Percentiles rank a stretch among this genome's conserved stretches.
These are phyloP conservation scores for Suillia variegata DNA, from an alignment of 2,888 invertebrate species.

Conservation along the genomic window DNA sequence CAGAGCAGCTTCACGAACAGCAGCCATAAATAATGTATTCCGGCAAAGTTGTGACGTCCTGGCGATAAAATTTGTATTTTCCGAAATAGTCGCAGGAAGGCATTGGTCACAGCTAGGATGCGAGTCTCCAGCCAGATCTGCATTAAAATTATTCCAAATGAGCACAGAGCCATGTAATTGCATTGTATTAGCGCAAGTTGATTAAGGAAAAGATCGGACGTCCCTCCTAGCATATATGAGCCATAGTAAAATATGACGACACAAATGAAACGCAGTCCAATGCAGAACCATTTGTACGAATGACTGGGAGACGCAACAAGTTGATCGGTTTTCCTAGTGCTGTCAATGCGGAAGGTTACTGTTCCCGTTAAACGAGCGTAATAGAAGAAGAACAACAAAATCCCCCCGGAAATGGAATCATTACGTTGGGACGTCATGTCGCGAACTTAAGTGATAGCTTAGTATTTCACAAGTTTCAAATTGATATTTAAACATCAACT, in stretches of 20 bases:
- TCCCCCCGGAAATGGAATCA: background rate
- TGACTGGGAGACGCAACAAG: background rate
- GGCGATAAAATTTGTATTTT: conserved; percentile 20
- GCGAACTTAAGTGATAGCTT: too few species aligned
- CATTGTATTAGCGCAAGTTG: conserved; percentile 14
- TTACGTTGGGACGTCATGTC: too few species aligned
- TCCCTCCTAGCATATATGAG: background rate
- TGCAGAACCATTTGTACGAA: conserved; percentile 34
- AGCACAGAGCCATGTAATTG: conserved; percentile 8
- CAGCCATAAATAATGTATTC: conserved; percentile 27
- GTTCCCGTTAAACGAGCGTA: background rate
- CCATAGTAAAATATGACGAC: background rate
- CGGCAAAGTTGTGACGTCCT: conserved; percentile 25
- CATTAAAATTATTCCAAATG: conserved; percentile 23
- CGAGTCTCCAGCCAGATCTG: conserved; percentile 27
- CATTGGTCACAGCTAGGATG: conserved; percentile 31
- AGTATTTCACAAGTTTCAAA: too few species aligned
- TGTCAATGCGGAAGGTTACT: too few species aligned
- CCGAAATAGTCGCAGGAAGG: conserved; percentile 30
- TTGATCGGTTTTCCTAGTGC: conserved; percentile 27
- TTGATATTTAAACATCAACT: too few species aligned
- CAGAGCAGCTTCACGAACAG: conserved; percentile 25
- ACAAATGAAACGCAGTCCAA: conserved; percentile 17
- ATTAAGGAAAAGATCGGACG: conserved; percentile 9
- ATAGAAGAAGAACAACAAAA: background rate